Percentiles rank a stretch among this genome's conserved stretches.
Conservation (phyloP, 2,113 vertebrate species). For the Alaudala cheleensis region DNA sequence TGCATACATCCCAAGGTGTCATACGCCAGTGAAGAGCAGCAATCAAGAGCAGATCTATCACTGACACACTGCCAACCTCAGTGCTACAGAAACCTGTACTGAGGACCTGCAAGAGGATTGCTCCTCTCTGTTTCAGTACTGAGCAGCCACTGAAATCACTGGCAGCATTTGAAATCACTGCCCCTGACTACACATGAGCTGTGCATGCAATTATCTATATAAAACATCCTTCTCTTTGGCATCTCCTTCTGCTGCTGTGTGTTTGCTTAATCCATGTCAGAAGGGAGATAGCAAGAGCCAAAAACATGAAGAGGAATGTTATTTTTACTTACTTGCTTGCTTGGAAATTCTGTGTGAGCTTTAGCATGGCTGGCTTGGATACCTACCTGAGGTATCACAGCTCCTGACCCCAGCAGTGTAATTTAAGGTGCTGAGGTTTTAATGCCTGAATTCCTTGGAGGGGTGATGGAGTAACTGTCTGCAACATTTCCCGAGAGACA, state of each 20-base stretch:
- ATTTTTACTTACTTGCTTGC: neutral
- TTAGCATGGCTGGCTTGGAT: neutral
- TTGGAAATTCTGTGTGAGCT: neutral
- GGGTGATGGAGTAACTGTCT: neutral
- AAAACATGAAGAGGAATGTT: neutral
- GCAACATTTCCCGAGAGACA: rapidly evolving
- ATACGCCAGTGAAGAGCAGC: neutral
- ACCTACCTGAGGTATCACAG: neutral
- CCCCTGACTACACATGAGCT: neutral
- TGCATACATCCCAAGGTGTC: neutral
- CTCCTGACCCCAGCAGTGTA: neutral
- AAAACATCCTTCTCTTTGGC: neutral
- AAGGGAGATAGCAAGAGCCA: neutral
- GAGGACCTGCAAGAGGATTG: neutral
- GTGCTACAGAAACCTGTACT: neutral
- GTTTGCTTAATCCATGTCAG: neutral
- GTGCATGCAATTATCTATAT: neutral
- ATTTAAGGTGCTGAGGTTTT: slow-evolving; percentile 7
- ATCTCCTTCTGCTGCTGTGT: neutral
- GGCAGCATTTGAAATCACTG: neutral
- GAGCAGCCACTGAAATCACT: neutral
- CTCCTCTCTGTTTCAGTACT: neutral
- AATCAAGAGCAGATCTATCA: neutral
- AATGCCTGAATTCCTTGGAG: neutral
- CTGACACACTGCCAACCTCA: neutral